Conservation (phyloP, 2,888 invertebrate species). For the Cerceris rybyensis region DNA sequence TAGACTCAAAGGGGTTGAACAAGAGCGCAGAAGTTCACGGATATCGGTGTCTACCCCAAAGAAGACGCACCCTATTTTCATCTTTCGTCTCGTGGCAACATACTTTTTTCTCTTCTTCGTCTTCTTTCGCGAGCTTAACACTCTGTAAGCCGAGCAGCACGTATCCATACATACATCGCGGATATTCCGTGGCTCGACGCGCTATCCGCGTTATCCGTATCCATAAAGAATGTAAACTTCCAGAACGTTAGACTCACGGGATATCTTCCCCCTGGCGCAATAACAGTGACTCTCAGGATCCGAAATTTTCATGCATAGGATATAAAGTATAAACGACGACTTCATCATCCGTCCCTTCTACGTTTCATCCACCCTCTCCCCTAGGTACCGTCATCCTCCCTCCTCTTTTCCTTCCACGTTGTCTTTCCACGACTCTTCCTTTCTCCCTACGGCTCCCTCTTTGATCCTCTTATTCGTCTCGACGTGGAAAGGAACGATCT, state of each 20-base stretch:
- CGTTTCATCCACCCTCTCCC: neutral
- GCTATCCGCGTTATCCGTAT: conserved; percentile 71
- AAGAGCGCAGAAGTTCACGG: too few species aligned
- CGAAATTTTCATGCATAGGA: conserved; percentile 71
- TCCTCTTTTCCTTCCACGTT: neutral
- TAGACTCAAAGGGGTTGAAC: too few species aligned
- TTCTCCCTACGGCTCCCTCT: neutral
- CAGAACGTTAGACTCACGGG: conserved; percentile 29
- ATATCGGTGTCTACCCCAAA: too few species aligned
- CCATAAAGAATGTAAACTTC: conserved; percentile 74
- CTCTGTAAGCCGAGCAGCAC: conserved; percentile 59
- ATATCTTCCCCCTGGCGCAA: conserved; percentile 54
- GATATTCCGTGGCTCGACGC: conserved; percentile 46
- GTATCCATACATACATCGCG: conserved; percentile 44
- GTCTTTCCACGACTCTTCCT: neutral
- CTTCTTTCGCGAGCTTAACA: conserved; percentile 61
- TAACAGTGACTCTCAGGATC: conserved; percentile 65
- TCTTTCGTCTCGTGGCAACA: too few species aligned
- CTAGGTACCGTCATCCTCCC: neutral
- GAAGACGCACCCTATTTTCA: too few species aligned
- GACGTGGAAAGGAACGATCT: neutral
- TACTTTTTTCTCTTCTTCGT: neutral
- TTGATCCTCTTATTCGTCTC: neutral
- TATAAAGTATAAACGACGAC: conserved; percentile 68
- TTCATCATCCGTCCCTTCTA: conserved; percentile 55